phyloP scores from a whole-genome alignment of 1,140 invertebrate genomes.

The Asobara japonica region DNA sequence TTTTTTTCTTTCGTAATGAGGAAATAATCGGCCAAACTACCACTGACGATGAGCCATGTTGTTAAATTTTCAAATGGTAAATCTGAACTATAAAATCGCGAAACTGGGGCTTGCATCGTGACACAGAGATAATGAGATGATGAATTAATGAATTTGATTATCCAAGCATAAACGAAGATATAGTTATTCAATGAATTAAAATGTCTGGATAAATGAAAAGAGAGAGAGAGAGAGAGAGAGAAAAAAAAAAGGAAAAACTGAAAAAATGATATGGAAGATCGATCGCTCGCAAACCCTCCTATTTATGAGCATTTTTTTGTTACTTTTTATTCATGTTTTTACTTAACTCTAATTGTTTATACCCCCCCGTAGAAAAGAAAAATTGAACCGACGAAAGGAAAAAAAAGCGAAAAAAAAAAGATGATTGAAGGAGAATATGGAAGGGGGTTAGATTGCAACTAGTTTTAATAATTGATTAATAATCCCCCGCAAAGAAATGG shows the following conservation, averaged over 20 bases:
- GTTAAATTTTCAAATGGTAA: slow-evolving; percentile 33
- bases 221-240: too few species aligned
- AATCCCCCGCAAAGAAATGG: slow-evolving; percentile 38
- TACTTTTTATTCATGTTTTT: slow-evolving; percentile 63
- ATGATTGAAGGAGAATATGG: slow-evolving; percentile 13
- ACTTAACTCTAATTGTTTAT: slow-evolving; percentile 58
- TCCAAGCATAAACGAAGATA: slow-evolving; percentile 34
- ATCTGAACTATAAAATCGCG: slow-evolving; percentile 15
- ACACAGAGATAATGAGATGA: slow-evolving; percentile 28
- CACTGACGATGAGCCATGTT: slow-evolving; percentile 30
- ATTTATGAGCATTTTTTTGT: slow-evolving; percentile 63
- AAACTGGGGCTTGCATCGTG: slow-evolving; percentile 30
- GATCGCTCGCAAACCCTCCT: slow-evolving; percentile 60
- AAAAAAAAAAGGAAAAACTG: slow-evolving; percentile 28
- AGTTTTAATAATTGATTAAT: slow-evolving; percentile 51
- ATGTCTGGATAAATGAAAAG: slow-evolving; percentile 41
- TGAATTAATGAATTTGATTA: slow-evolving; percentile 35
- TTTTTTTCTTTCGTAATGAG: slow-evolving; percentile 6
- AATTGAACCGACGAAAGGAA: background rate
- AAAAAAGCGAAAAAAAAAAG: too few species aligned
- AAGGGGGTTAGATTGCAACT: slow-evolving; percentile 44
- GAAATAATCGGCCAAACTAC: slow-evolving; percentile 23
- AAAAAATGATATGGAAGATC: slow-evolving; percentile 42
- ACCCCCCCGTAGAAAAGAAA: slow-evolving; percentile 28
- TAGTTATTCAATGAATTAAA: slow-evolving; percentile 27